A percentile compares a stretch with the other conserved stretches of the same genome.
These are phyloP conservation scores for Eidolon dupreanum DNA, from an alignment of 2,797 vertebrate genomes.

Conservation along the genomic window DNA sequence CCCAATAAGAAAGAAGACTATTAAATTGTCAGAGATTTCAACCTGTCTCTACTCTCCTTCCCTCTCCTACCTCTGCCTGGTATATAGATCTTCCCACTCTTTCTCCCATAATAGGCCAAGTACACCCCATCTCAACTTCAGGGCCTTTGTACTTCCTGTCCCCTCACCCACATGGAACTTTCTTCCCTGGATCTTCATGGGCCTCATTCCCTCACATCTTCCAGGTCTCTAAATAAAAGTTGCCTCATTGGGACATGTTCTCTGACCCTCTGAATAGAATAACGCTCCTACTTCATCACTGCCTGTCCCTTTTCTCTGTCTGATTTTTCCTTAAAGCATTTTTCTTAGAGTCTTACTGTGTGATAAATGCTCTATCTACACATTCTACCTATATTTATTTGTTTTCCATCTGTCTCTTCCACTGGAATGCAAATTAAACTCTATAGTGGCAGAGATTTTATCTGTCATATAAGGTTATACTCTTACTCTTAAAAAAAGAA, in stretches of 20 bases:
- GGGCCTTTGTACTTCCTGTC: neutral
- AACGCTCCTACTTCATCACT: neutral
- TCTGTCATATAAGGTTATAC: neutral
- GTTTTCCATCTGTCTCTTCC: neutral
- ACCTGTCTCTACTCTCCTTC: neutral
- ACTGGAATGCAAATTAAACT: constrained; percentile 3
- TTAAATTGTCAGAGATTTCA: neutral
- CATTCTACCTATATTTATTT: neutral
- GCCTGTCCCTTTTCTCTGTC: neutral
- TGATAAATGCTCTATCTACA: too few relatives aligned
- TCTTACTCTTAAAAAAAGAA: neutral
- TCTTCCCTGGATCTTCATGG: neutral
- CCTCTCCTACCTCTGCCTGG: neutral
- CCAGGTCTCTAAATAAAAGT: neutral
- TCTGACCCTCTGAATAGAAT: neutral
- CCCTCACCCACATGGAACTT: neutral
- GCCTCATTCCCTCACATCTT: neutral
- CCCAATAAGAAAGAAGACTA: neutral
- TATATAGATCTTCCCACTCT: neutral
- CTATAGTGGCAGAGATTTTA: neutral
- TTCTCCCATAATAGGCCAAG: neutral
- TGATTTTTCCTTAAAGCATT: neutral
- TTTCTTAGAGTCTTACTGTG: too few relatives aligned
- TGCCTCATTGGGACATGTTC: neutral
- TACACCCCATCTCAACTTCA: neutral